Conservation (phyloP, 92 coral and sea anemone genomes). For the Galaxea fascicularis region DNA sequence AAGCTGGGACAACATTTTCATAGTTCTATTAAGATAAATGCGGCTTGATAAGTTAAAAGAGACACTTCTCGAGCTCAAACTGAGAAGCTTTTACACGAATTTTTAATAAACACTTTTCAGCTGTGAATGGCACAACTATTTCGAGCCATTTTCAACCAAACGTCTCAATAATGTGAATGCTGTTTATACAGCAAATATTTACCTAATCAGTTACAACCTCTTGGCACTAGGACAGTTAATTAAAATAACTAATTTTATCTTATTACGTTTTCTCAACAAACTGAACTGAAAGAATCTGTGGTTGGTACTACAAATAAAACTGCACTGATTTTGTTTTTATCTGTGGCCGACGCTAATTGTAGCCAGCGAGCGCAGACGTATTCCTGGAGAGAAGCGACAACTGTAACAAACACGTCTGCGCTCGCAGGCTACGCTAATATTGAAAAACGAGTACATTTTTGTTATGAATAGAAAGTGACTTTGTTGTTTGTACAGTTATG, state of each 20-base stretch:
- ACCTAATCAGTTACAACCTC: not conserved
- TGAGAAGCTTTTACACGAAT: not conserved
- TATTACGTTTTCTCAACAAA: not conserved
- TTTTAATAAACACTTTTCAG: not conserved
- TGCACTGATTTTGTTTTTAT: too few relatives aligned
- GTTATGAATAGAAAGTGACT: too few relatives aligned
- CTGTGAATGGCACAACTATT: not conserved
- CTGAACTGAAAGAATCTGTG: too few relatives aligned
- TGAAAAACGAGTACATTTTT: too few relatives aligned
- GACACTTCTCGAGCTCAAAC: not conserved
- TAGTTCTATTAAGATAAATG: not conserved
- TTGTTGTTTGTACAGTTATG: too few relatives aligned
- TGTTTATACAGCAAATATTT: conserved; percentile 17
- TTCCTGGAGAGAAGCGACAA: too few relatives aligned
- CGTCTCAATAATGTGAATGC: not conserved
- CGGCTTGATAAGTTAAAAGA: not conserved
- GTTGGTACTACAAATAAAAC: too few relatives aligned
- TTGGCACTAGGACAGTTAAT: not conserved
- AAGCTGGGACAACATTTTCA: too few relatives aligned
- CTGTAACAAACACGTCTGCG: too few relatives aligned
- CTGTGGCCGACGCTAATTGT: too few relatives aligned
- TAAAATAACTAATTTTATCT: not conserved
- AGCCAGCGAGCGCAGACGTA: too few relatives aligned
- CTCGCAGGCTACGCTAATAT: too few relatives aligned
- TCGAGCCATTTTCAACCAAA: not conserved